Percentiles rank a stretch among this genome's conserved stretches.
phyloP scores from a whole-genome alignment of 2,888 invertebrate species.

The Allophyes oxyacanthae region DNA sequence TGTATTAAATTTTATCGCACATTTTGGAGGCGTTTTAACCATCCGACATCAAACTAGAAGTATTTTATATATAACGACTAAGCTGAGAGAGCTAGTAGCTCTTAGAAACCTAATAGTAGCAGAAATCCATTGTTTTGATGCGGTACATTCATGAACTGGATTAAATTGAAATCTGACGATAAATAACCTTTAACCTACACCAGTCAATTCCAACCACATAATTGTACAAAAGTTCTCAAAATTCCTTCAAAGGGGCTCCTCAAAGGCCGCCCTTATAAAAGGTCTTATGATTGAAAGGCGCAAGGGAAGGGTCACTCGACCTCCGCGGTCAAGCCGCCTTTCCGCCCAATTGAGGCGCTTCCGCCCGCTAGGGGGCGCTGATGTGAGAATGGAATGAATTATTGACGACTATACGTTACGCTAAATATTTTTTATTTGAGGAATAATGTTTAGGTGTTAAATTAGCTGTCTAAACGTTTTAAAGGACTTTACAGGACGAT shows the following conservation, averaged over 20 bases:
- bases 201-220: constrained; percentile 48
- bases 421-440: constrained; percentile 35
- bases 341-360: constrained; percentile 80
- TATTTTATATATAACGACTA: too few relatives aligned
- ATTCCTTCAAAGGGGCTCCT: constrained; percentile 64
- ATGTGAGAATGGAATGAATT: constrained; percentile 59
- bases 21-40: constrained; percentile 10
- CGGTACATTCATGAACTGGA: constrained; percentile 7
- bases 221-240: constrained; percentile 54
- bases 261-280: constrained; percentile 68
- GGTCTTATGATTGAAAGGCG: constrained; percentile 75
- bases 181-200: constrained; percentile 27
- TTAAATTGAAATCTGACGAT: constrained; percentile 28
- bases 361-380: constrained; percentile 53
- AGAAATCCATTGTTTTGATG: too few relatives aligned
- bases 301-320: constrained; percentile 84
- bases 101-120: too few relatives aligned
- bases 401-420: constrained; percentile 48
- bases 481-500: background rate
- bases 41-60: background rate
- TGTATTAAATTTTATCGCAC: constrained; percentile 48
- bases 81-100: too few relatives aligned
- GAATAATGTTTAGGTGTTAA: constrained; percentile 43
- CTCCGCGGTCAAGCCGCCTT: constrained; percentile 81
- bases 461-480: constrained; percentile 45